Conservation (phyloP, 2,888 invertebrate genomes). For the Nymphalis polychloros region DNA sequence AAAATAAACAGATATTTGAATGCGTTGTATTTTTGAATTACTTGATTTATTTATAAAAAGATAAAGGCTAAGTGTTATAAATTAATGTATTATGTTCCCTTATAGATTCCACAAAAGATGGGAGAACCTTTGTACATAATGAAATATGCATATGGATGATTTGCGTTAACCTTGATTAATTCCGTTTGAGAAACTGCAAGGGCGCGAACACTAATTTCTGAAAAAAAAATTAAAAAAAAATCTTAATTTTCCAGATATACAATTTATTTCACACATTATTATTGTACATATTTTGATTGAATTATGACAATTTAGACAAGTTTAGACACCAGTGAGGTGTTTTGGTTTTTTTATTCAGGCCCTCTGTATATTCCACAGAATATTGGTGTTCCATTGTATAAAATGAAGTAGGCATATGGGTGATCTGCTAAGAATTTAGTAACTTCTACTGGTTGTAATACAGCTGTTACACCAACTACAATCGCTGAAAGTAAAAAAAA, state of each 20-base stretch:
- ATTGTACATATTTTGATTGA: too few relatives aligned
- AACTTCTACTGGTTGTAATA: constrained; percentile 4
- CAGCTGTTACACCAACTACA: constrained; percentile 29
- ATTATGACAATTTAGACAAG: too few relatives aligned
- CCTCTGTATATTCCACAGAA: constrained; percentile 27
- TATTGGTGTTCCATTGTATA: constrained; percentile 26
- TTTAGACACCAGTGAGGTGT: not conserved
- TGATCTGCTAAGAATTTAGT: constrained; percentile 33
- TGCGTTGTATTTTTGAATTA: too few relatives aligned
- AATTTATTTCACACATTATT: too few relatives aligned
- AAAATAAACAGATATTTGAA: too few relatives aligned
- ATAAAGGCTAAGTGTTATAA: not conserved
- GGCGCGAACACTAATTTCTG: not conserved
- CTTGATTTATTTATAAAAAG: not conserved
- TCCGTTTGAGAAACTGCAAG: too few relatives aligned
- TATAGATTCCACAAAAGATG: constrained; percentile 40
- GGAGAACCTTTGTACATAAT: constrained; percentile 27
- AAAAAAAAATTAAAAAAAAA: not conserved
- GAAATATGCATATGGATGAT: constrained; percentile 39
- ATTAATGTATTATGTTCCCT: not conserved
- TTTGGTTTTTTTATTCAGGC: not conserved
- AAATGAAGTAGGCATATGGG: constrained; percentile 31
- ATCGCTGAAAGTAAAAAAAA: constrained; percentile 6
- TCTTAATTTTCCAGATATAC: not conserved
- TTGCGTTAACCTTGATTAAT: constrained; percentile 32